Evolutionary conservation across 2,113 vertebrate species (phyloP).

Genomic region (Conger conger): DNA sequence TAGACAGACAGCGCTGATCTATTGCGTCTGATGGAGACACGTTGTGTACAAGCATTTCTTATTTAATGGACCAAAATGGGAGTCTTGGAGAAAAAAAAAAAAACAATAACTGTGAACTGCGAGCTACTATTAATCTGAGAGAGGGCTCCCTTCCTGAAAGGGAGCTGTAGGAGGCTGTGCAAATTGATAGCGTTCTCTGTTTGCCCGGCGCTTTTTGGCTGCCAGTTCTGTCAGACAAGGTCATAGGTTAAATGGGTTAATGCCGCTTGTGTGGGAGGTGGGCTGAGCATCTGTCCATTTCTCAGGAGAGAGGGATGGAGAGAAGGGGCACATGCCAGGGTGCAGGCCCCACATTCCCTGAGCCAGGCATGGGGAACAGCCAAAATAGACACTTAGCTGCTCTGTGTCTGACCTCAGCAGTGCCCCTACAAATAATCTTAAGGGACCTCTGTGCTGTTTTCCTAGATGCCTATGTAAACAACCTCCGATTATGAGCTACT

Average conservation of each 20-base stretch:
- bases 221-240: slow-evolving; percentile 41
- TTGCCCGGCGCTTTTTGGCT: slow-evolving; percentile 20
- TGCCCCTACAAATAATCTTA: background rate
- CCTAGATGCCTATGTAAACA: background rate
- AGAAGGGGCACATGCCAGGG: slow-evolving; percentile 15
- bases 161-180: slow-evolving; percentile 27
- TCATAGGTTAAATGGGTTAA: slow-evolving; percentile 54
- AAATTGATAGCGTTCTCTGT: slow-evolving; percentile 23
- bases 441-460: background rate
- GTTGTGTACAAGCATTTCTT: slow-evolving; percentile 4
- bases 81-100: slow-evolving; percentile 10
- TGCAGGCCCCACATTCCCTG: background rate
- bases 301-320: slow-evolving; percentile 23
- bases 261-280: slow-evolving; percentile 49
- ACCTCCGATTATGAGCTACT: background rate
- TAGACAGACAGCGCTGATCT: slow-evolving; percentile 6
- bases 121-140: slow-evolving; percentile 21
- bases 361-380: background rate
- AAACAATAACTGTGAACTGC: background rate
- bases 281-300: slow-evolving; percentile 35
- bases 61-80: background rate
- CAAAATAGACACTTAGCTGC: background rate
- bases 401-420: background rate
- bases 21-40: slow-evolving; percentile 17
- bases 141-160: background rate